Percentiles rank a stretch among this genome's conserved stretches.
Evolutionary conservation across 1,140 invertebrate genomes (phyloP).

Genomic region (Drosophila carrolli): DNA sequence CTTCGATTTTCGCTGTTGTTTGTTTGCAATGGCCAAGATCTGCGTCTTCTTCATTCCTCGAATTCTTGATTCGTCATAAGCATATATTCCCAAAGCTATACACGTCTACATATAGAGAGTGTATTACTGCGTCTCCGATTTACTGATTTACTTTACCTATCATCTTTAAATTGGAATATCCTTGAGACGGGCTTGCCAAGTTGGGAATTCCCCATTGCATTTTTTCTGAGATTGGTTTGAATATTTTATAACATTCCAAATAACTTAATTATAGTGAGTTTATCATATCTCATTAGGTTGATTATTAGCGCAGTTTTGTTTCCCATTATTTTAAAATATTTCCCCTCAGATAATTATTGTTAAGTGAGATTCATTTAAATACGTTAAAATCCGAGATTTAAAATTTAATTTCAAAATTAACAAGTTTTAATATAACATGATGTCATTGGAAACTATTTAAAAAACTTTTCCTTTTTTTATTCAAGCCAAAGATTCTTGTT

Average conservation of each 20-base stretch:
- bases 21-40: conserved; percentile 40
- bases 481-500: not conserved
- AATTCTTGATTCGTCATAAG: conserved; percentile 51
- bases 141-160: not conserved
- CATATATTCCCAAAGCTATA: conserved; percentile 40
- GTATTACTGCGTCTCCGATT: conserved; percentile 5
- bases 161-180: not conserved
- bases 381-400: no score
- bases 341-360: no score
- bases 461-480: not conserved
- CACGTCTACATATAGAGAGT: conserved; percentile 3
- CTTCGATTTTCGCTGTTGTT: conserved; percentile 18
- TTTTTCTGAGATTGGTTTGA: not conserved
- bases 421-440: no score
- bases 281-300: no score
- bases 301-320: no score
- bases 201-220: no score
- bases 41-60: conserved; percentile 35
- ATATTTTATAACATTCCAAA: no score
- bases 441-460: not conserved
- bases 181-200: conserved; percentile 3
- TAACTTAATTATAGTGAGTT: no score
- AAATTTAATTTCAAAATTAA: no score
- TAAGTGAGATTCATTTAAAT: no score
- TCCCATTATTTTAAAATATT: no score